These are phyloP conservation scores for Mythimna lalbum DNA, from an alignment of 2,888 invertebrate genomes.

Conservation along the genomic window DNA sequence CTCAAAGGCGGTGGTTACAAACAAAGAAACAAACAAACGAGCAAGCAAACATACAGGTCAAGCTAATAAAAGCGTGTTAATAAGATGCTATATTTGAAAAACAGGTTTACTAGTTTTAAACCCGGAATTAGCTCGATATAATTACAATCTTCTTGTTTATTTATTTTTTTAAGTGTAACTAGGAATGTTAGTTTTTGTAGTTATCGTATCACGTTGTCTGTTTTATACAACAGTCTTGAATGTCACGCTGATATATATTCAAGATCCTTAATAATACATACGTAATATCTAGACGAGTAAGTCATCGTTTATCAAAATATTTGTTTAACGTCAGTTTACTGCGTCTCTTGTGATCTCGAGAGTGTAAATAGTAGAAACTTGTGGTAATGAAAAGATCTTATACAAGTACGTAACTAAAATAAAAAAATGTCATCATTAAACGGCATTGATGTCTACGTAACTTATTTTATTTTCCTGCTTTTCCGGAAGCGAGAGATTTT, in stretches of 20 bases:
- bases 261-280: constrained; percentile 14
- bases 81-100: too few species aligned
- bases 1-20: too few species aligned
- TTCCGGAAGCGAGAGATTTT: constrained; percentile 34
- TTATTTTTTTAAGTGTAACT: not conserved
- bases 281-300: not conserved
- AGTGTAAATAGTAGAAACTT: constrained; percentile 33
- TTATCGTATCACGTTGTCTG: constrained; percentile 5
- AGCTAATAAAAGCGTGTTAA: too few species aligned
- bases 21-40: too few species aligned
- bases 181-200: constrained; percentile 9
- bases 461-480: constrained; percentile 31
- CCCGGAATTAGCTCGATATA: too few species aligned
- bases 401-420: not conserved
- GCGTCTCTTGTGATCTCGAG: constrained; percentile 1
- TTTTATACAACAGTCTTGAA: constrained; percentile 19
- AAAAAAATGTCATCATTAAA: constrained; percentile 22
- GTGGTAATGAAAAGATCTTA: constrained; percentile 26
- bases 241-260: constrained; percentile 25
- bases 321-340: constrained; percentile 32
- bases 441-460: constrained; percentile 21
- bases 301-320: constrained; percentile 36
- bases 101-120: too few species aligned
- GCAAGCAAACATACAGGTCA: too few species aligned
- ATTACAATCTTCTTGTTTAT: too few species aligned